A percentile compares a stretch with the other conserved stretches of the same genome.
Evolutionary conservation across 2,797 vertebrate species (phyloP).

Genomic region (Labeo calbasu): DNA sequence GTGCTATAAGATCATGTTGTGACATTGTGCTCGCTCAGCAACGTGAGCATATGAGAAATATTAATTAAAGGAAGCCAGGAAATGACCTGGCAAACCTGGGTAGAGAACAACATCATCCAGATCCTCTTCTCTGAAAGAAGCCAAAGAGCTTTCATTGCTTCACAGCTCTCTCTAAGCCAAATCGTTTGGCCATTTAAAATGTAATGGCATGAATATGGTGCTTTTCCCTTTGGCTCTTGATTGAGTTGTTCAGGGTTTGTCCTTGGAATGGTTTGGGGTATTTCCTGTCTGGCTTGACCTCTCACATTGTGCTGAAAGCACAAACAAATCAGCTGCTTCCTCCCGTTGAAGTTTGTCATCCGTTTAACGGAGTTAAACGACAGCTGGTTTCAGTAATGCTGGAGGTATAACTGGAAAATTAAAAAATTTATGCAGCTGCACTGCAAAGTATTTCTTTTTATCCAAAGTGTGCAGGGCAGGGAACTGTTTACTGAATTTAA

Average conservation of each 20-base stretch:
- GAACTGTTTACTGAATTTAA: slow-evolving; percentile 6
- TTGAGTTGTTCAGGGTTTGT: slow-evolving; percentile 75
- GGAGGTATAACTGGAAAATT: slow-evolving; percentile 38
- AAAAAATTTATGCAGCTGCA: neutral
- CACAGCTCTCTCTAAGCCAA: slow-evolving; percentile 4
- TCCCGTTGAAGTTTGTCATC: slow-evolving; percentile 53
- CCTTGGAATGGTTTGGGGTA: slow-evolving; percentile 74
- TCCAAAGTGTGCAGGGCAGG: slow-evolving; percentile 7
- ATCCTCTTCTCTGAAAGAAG: slow-evolving; percentile 14
- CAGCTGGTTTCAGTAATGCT: slow-evolving; percentile 8
- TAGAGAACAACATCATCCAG: slow-evolving; percentile 1
- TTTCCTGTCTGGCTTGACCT: slow-evolving; percentile 80
- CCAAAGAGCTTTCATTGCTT: slow-evolving; percentile 3
- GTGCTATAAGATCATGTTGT: neutral
- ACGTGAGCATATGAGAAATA: neutral
- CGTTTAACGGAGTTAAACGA: slow-evolving; percentile 51
- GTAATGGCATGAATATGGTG: slow-evolving; percentile 14
- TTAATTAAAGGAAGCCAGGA: slow-evolving; percentile 19
- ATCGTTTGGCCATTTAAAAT: neutral
- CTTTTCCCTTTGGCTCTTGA: slow-evolving; percentile 65
- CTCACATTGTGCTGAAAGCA: slow-evolving; percentile 61
- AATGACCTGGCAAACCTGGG: slow-evolving; percentile 25
- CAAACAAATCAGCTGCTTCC: slow-evolving; percentile 68
- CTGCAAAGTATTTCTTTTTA: slow-evolving; percentile 3
- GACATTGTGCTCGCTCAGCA: slow-evolving; percentile 2